Evolutionary conservation across 2,888 invertebrate genomes (phyloP).

Genomic region (Encarsia formosa): DNA sequence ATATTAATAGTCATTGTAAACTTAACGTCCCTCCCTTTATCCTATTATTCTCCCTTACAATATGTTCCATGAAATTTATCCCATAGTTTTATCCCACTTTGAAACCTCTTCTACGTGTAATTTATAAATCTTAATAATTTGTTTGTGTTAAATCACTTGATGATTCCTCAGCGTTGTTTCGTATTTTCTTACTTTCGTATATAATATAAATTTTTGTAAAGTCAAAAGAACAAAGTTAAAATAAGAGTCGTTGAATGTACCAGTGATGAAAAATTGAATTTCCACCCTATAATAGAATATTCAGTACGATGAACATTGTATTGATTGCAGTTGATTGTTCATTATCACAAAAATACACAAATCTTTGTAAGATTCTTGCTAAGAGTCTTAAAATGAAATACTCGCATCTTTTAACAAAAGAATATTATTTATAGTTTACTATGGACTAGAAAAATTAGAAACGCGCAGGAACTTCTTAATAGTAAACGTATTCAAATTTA

Average conservation of each 20-base stretch:
- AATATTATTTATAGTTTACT: slow-evolving; percentile 17
- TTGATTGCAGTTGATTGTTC: slow-evolving; percentile 29
- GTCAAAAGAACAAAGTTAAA: slow-evolving; percentile 36
- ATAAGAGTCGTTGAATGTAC: slow-evolving; percentile 42
- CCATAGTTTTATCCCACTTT: slow-evolving; percentile 25
- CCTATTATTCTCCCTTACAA: slow-evolving; percentile 31
- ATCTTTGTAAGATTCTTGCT: slow-evolving; percentile 37
- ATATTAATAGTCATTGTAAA: slow-evolving; percentile 50
- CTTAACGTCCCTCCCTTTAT: slow-evolving; percentile 38
- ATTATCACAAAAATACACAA: slow-evolving; percentile 12
- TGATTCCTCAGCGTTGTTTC: slow-evolving; percentile 49
- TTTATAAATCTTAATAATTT: slow-evolving; percentile 39
- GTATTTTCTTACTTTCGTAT: slow-evolving; percentile 52
- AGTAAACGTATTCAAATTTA: too few species aligned
- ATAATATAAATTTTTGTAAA: slow-evolving; percentile 46
- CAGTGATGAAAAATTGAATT: slow-evolving; percentile 39
- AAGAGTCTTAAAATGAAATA: slow-evolving; percentile 14
- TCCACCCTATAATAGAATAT: slow-evolving; percentile 36
- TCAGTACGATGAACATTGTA: slow-evolving; percentile 21
- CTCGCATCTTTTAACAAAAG: slow-evolving; percentile 13
- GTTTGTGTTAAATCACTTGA: slow-evolving; percentile 45
- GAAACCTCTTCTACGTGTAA: slow-evolving; percentile 33
- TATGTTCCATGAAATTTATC: slow-evolving; percentile 22
- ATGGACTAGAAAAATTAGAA: slow-evolving; percentile 12
- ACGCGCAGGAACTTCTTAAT: too few species aligned